These are phyloP conservation scores for Lithophane socia DNA, from an alignment of 2,888 invertebrate species.

Conservation along the genomic window DNA sequence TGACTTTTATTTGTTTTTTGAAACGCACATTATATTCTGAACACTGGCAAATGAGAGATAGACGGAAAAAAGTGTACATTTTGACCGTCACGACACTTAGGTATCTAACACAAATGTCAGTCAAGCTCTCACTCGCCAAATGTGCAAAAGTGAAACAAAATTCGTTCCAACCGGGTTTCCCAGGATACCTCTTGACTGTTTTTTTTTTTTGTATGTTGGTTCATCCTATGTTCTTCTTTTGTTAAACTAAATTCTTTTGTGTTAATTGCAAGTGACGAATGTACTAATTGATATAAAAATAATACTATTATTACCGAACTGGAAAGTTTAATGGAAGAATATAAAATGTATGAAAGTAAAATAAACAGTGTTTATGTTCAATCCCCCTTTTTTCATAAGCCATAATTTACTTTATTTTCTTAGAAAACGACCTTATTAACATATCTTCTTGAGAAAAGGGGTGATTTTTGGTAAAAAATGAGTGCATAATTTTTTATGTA, in stretches of 20 bases:
- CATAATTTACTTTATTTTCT: background rate
- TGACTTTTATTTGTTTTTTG: background rate
- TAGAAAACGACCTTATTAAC: background rate
- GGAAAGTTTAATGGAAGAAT: background rate
- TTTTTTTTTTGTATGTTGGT: too few species aligned
- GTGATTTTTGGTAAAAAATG: background rate
- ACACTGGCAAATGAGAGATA: background rate
- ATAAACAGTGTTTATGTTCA: background rate
- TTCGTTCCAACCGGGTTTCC: too few species aligned
- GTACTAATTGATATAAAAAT: background rate
- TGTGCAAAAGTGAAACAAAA: background rate
- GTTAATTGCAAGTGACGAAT: background rate
- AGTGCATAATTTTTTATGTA: background rate
- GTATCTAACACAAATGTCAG: background rate
- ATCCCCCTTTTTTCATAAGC: background rate
- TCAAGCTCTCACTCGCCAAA: too few species aligned
- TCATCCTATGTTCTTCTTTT: too few species aligned
- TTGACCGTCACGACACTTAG: background rate
- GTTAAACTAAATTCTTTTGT: background rate
- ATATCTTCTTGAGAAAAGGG: background rate
- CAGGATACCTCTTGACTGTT: too few species aligned
- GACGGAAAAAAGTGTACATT: background rate
- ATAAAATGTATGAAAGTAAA: background rate
- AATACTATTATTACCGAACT: background rate
- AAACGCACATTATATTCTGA: background rate